Base-by-base conservation (phyloP, 2,113 vertebrate species). In the Catharus fuscescens region DNA sequence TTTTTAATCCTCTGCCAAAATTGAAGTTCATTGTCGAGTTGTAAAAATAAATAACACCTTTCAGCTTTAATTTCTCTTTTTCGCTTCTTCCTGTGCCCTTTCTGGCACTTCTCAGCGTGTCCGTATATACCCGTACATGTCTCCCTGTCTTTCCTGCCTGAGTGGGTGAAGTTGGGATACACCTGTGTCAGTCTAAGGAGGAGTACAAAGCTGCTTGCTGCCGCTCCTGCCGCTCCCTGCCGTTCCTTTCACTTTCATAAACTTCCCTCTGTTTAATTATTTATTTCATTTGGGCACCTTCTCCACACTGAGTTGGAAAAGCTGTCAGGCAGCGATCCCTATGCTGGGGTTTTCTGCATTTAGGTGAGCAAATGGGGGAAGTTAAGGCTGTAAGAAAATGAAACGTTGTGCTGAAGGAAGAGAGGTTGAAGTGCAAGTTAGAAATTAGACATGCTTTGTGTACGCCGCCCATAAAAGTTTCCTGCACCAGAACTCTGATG, bases 1-100 rank as follows among this genome's bases (percentile, higher is more conserved):
- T 92, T 97, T 96, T 97, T 97, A 97, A 96, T 97, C 96, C 94
- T 94, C 88, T 97, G 95, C 95, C 96, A 97, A 96, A 96, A 98
- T 88, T 93, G 86, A 97, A 96, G 92, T 96, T 96, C 96, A 76
- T 94, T 96, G 90, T 96, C 31, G 32, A 94, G 90, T 88, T 95
- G 86, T 89, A 84, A 95, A 97, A 97, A 95, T 84, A 90, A 93
- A 65, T 74, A 61, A 78, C 93, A 86, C 83, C 88, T 94, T 93
- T 88, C 0, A 0, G 40, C 61, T 94, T 83, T 79, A 34, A 34
- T 57, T 92, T 79, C 69, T 78, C 42, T 74, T 54, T 53, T 80
- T 42, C 42, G 10, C 80, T 66, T 70, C 52, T 74, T 70, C 61
- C 25, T 79, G 67, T 18, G 25, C 50, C 50, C 64, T 86, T 87